Base-by-base conservation (phyloP, 2,113 vertebrate species). In the Colius striatus region DNA sequence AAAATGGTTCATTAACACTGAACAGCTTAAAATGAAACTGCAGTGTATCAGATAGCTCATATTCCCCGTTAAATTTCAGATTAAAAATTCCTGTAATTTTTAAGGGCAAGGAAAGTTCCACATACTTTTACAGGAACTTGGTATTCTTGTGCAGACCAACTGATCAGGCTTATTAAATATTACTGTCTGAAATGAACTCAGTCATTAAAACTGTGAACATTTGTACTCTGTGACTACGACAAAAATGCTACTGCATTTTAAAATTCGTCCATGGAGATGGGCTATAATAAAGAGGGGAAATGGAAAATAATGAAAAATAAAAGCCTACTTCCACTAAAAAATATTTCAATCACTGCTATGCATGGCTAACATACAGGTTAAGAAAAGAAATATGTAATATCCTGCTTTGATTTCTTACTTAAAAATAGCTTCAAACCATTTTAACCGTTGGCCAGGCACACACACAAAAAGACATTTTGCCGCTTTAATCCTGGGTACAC, bases 401-500 rank as follows among this genome's bases (percentile, higher is more conserved):
- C 81, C 75, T 97, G 62, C 84, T 95, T 92, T 93, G 85, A 95
- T 87, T 89, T 94, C 91, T 92, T 84, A 90, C 87, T 91, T 96
- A 54, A 96, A 95, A 85, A 95, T 90, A 85, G 84, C 72, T 96
- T 96, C 81, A 88, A 94, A 95, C 61, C 85, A 95, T 79, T 94
- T 82, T 84, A 96, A 97, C 83, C 80, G 3, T 86, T 20, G 76
- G 57, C 18, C 47, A 96, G 93, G 87, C 84, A 90, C 55, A 96
- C 77, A 63, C 66, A 86, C 51, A 91, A 67, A 84, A 97, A 89
- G 88, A 95, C 84, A 89, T 93, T 97, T 85, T 97, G 94, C 88
- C 96, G 94, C 96, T 97, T 97, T 94, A 98, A 96, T 97, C 92
- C 92, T 92, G 80, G 89, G 84, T 86, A 94, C 92, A 94, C 78